Evolutionary conservation across 2,888 invertebrate species (phyloP).

Genomic region (Ectemnius continuus): DNA sequence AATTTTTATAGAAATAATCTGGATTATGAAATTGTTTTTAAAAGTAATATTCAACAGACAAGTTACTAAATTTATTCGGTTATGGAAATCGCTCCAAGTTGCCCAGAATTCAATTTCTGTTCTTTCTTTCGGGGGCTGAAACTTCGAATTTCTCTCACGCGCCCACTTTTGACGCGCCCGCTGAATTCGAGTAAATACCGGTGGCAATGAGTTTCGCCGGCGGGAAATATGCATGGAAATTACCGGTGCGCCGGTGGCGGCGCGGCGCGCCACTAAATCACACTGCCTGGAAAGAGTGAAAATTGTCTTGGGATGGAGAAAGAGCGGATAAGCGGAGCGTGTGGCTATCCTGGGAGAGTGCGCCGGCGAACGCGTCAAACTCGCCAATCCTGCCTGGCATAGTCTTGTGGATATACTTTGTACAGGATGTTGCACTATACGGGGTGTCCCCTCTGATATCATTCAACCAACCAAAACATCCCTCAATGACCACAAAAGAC

Average conservation of each 20-base stretch:
- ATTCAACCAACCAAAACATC: no score
- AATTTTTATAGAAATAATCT: no score
- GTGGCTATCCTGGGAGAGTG: conserved; percentile 42
- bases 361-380: conserved; percentile 27
- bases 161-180: conserved; percentile 23
- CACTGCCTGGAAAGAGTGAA: conserved; percentile 54
- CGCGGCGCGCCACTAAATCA: conserved; percentile 55
- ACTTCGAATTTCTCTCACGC: conserved; percentile 35
- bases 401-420: conserved; percentile 12
- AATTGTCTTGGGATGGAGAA: conserved; percentile 61
- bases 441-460: no score
- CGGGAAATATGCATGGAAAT: conserved; percentile 56
- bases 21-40: no score
- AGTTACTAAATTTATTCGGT: no score
- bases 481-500: no score
- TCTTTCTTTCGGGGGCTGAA: background rate
- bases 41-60: no score
- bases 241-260: conserved; percentile 34
- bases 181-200: conserved; percentile 35
- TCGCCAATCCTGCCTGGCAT: conserved; percentile 41
- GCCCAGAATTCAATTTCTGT: no score
- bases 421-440: background rate
- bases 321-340: conserved; percentile 35
- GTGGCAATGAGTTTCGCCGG: conserved; percentile 25
- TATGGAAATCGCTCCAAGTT: no score